Base-by-base conservation (phyloP, 2,113 vertebrate genomes). In the Anguilla japonica region DNA sequence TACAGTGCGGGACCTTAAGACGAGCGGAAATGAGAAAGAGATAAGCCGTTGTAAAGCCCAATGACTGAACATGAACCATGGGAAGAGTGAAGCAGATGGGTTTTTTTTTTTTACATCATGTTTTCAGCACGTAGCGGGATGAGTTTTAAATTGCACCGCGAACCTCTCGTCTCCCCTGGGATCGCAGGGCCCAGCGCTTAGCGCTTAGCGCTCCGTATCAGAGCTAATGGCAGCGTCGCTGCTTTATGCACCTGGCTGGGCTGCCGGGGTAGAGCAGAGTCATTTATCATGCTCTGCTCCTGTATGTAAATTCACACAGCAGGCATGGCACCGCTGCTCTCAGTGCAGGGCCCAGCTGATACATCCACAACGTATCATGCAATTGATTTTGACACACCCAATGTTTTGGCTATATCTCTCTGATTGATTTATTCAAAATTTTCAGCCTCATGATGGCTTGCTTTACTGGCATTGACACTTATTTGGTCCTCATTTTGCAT, bases 251-350 rank as follows among this genome's bases (percentile, higher is more conserved):
- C 89, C 88, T 85, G 71, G 83, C 18, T 39, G 84, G 85, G 89
- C 91, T 90, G 89, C 89, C 50, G 78, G 83, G 83, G 79, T 85
- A 81, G 79, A 16, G 18, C 83, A 40, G 0, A 29, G 90, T 87
- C 89, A 92, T 93, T 91, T 78, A 93, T 93, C 92, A 93, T 88
- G 86, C 63, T 50, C 56, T 63, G 41, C 71, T 86, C 84, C 78
- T 86, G 87, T 88, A 89, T 90, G 71, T 79, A 88, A 90, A 90
- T 90, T 83, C 79, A 89, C 40, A 86, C 53, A 82, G 16, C n/a
- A 43, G 14, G 57, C 14, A 7, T 8, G 71, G 20, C 26, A 26
- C n/a, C 71, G 13, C 26, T 75, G 71, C 71, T 29, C 71, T 71
- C 20, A 22, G 63, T 60, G 56, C 56, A 60, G 26, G 63, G 63